Conservation (phyloP, 2,797 vertebrate genomes). For the Chrysocyon brachyurus region DNA sequence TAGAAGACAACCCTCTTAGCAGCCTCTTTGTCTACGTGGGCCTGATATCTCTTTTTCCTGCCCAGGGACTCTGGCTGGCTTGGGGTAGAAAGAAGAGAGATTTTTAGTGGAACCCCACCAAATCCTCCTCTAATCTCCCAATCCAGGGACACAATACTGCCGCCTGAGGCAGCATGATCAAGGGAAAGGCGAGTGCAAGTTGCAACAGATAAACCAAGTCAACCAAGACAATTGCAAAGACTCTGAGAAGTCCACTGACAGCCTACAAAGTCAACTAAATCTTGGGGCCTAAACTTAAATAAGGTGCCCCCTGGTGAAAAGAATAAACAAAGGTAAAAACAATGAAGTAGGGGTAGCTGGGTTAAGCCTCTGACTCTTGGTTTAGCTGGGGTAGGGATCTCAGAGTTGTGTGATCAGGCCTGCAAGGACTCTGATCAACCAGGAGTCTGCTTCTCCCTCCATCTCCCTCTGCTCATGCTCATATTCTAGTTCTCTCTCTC, state of each 20-base stretch:
- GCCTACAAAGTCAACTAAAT: not conserved
- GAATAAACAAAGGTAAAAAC: not conserved
- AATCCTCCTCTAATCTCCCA: accelerated
- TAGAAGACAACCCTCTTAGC: not conserved
- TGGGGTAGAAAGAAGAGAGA: accelerated
- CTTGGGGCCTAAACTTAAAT: not conserved
- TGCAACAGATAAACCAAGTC: not conserved
- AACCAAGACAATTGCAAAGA: not conserved
- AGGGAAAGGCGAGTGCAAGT: not conserved
- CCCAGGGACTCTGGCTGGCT: not conserved
- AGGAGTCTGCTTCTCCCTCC: not conserved
- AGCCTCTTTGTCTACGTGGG: not conserved
- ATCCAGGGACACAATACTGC: not conserved
- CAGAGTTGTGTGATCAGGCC: not conserved
- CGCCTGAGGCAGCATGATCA: accelerated
- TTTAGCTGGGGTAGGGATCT: not conserved
- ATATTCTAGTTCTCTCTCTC: not conserved
- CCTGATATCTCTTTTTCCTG: accelerated
- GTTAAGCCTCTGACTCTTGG: not conserved
- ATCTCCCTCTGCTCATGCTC: too few relatives aligned
- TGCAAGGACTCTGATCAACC: not conserved
- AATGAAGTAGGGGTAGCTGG: not conserved
- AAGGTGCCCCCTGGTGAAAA: not conserved
- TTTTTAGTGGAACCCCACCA: not conserved
- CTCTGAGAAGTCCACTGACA: not conserved